Evolutionary conservation across 1,140 invertebrate genomes (phyloP).

Genomic region (Parasteatoda tepidariorum): DNA sequence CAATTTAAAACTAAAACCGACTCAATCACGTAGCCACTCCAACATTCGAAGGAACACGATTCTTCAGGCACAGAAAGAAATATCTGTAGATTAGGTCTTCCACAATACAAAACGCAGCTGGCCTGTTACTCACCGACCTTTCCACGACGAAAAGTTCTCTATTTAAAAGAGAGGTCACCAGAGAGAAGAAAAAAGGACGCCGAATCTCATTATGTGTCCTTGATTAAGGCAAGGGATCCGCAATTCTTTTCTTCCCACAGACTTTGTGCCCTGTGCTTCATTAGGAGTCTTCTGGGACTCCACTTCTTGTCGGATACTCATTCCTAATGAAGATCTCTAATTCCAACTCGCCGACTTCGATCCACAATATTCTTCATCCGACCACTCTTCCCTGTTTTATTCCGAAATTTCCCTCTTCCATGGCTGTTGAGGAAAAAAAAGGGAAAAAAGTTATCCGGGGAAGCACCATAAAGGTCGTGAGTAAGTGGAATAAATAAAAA

Average conservation of each 20-base stretch:
- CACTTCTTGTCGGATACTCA: neutral
- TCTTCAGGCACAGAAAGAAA: no score
- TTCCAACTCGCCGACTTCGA: neutral
- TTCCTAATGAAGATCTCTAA: slow-evolving; percentile 13
- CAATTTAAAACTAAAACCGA: no score
- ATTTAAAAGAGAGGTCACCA: neutral
- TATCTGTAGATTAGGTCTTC: neutral
- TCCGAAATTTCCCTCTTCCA: neutral
- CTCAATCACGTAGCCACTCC: no score
- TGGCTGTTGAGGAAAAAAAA: neutral
- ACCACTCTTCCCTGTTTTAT: neutral
- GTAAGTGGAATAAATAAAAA: neutral
- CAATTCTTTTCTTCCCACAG: neutral
- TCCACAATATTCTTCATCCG: neutral
- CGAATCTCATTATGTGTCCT: slow-evolving; percentile 3
- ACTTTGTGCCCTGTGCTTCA: neutral
- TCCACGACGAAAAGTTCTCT: neutral
- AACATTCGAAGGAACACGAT: no score
- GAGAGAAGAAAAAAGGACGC: neutral
- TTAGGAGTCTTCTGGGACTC: neutral
- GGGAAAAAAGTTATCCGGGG: neutral
- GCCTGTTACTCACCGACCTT: neutral
- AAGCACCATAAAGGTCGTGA: neutral
- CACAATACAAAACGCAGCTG: neutral
- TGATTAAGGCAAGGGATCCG: slow-evolving; percentile 1